phyloP scores from a whole-genome alignment of 2,888 invertebrate species.

The Philonicus albiceps region DNA sequence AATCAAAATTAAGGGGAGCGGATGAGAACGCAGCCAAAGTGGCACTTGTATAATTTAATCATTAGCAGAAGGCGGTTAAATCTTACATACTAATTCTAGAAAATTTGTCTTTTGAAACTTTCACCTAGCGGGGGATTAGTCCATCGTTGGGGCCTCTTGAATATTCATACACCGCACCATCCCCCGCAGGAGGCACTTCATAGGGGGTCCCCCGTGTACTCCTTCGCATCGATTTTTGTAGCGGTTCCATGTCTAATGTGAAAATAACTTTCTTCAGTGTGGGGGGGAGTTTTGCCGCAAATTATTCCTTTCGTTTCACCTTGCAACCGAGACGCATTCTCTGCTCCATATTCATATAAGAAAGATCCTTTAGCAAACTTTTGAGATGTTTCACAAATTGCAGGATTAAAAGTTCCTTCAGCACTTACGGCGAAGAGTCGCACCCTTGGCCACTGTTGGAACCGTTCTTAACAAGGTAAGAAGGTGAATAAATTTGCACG shows the following conservation, averaged over 20 bases:
- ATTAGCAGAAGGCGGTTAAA: conserved; percentile 48
- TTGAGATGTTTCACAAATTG: conserved; percentile 38
- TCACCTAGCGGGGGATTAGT: conserved; percentile 43
- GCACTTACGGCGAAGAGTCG: conserved; percentile 16
- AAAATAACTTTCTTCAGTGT: conserved; percentile 2
- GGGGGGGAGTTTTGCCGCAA: not conserved
- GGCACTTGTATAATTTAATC: conserved; percentile 47
- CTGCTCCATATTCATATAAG: not conserved
- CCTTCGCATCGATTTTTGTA: conserved; percentile 11
- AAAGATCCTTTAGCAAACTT: not conserved
- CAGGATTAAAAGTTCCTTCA: conserved; percentile 46
- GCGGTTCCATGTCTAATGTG: not conserved
- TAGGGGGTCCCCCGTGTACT: not conserved
- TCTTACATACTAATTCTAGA: conserved; percentile 47
- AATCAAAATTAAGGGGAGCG: not conserved
- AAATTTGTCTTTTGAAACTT: conserved; percentile 48
- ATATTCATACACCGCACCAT: conserved; percentile 43
- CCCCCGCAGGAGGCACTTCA: not conserved
- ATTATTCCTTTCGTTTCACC: not conserved
- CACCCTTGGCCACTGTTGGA: not conserved
- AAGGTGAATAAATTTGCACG: conserved; percentile 41
- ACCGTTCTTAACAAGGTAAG: not conserved
- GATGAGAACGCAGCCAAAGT: not conserved
- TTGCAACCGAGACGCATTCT: not conserved
- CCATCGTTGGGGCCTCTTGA: conserved; percentile 36